Evolutionary conservation across 2,113 vertebrate species (phyloP).

Genomic region (Mola mola): DNA sequence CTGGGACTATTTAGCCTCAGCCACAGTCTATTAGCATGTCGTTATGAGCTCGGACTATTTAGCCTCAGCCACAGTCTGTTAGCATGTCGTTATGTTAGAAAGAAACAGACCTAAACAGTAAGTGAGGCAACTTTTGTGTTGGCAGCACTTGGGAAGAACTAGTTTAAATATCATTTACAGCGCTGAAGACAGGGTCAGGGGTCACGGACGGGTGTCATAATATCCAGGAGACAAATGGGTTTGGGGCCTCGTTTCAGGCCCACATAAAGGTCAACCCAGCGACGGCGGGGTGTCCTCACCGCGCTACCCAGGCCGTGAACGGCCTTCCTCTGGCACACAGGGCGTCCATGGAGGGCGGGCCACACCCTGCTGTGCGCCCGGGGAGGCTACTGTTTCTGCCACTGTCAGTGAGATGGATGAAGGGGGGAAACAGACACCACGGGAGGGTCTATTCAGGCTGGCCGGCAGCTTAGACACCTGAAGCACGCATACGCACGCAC

Average conservation of each 20-base stretch:
- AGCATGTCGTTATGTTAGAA: too few relatives aligned
- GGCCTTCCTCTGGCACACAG: slow-evolving; percentile 52
- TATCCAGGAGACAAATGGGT: slow-evolving; percentile 51
- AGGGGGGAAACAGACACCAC: slow-evolving; percentile 43
- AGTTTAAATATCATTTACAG: slow-evolving; percentile 22
- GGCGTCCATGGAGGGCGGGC: slow-evolving; percentile 57
- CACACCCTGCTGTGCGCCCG: slow-evolving; percentile 26
- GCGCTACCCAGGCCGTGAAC: slow-evolving; percentile 34
- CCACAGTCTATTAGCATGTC: too few relatives aligned
- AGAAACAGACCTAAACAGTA: too few relatives aligned
- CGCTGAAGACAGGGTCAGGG: slow-evolving; percentile 14
- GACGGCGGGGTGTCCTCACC: slow-evolving; percentile 38
- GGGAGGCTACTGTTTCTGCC: slow-evolving; percentile 71
- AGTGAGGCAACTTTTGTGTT: too few relatives aligned
- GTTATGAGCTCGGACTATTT: too few relatives aligned
- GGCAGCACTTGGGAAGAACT: slow-evolving; percentile 5
- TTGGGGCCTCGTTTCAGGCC: slow-evolving; percentile 28
- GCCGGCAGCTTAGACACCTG: slow-evolving; percentile 49
- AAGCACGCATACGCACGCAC: slow-evolving; percentile 11
- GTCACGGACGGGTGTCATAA: slow-evolving; percentile 23
- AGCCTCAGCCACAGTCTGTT: too few relatives aligned
- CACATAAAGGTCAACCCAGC: slow-evolving; percentile 31
- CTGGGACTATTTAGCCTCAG: too few relatives aligned
- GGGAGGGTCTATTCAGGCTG: slow-evolving; percentile 22
- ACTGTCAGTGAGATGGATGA: slow-evolving; percentile 75